phyloP scores from a whole-genome alignment of 2,888 invertebrate species.

The Polymixis lichenea region DNA sequence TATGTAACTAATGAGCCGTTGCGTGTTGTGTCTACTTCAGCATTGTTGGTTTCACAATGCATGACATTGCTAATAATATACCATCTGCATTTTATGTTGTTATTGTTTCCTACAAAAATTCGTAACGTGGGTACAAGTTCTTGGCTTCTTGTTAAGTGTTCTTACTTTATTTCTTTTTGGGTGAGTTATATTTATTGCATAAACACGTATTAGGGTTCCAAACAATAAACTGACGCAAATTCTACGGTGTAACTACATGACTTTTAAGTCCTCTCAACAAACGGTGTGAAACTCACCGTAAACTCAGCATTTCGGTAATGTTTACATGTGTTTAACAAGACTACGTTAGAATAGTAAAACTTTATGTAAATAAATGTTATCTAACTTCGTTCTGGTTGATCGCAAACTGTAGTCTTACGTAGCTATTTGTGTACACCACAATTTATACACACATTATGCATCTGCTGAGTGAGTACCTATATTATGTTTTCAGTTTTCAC shows the following conservation, averaged over 20 bases:
- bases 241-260: neutral
- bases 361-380: conserved; percentile 53
- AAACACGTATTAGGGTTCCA: too few relatives aligned
- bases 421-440: conserved; percentile 39
- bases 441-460: conserved; percentile 35
- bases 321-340: conserved; percentile 41
- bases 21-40: conserved; percentile 34
- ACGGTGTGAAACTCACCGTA: conserved; percentile 7
- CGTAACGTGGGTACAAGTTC: neutral
- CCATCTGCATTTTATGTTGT: conserved; percentile 27
- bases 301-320: conserved; percentile 20
- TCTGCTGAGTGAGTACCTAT: conserved; percentile 30
- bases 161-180: too few relatives aligned
- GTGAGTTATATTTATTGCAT: too few relatives aligned
- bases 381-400: conserved; percentile 55
- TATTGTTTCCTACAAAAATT: conserved; percentile 20
- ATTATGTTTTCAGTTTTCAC: conserved; percentile 31
- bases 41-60: conserved; percentile 37
- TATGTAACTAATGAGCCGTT: conserved; percentile 48
- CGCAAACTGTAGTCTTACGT: conserved; percentile 38
- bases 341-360: conserved; percentile 44
- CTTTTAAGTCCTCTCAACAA: neutral
- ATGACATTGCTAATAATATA: conserved; percentile 23
- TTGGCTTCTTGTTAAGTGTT: neutral
- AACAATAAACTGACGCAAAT: neutral